phyloP scores from a whole-genome alignment of 2,113 vertebrate species.

The Orientallactaga bullata region DNA sequence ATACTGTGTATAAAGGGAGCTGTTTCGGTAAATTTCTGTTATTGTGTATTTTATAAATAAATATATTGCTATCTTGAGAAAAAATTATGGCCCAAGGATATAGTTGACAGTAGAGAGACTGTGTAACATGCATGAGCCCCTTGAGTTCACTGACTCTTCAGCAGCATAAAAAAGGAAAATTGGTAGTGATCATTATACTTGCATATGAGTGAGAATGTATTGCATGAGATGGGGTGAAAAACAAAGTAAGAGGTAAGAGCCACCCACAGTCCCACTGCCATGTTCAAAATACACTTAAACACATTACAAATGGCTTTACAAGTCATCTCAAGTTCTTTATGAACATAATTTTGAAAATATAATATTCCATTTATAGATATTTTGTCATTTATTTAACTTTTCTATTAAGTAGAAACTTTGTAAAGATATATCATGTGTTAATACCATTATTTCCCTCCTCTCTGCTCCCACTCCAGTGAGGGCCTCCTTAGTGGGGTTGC shows the following conservation, averaged over 20 bases:
- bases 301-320: neutral
- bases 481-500: too few relatives aligned
- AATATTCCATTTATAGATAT: neutral
- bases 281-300: neutral
- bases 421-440: too few relatives aligned
- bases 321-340: neutral
- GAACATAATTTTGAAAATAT: neutral
- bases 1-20: too few relatives aligned
- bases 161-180: neutral
- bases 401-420: too few relatives aligned
- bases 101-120: neutral
- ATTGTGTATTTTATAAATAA: too few relatives aligned
- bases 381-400: neutral
- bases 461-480: too few relatives aligned
- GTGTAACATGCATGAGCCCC: neutral
- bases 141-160: neutral
- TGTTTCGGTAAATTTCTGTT: too few relatives aligned
- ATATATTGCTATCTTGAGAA: too few relatives aligned
- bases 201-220: neutral
- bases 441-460: too few relatives aligned
- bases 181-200: neutral
- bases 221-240: neutral
- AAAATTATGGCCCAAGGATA: neutral
- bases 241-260: neutral
- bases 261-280: too few relatives aligned